Evolutionary conservation across 1,140 invertebrate species (phyloP).

Genomic region (Drosophila takahashii): DNA sequence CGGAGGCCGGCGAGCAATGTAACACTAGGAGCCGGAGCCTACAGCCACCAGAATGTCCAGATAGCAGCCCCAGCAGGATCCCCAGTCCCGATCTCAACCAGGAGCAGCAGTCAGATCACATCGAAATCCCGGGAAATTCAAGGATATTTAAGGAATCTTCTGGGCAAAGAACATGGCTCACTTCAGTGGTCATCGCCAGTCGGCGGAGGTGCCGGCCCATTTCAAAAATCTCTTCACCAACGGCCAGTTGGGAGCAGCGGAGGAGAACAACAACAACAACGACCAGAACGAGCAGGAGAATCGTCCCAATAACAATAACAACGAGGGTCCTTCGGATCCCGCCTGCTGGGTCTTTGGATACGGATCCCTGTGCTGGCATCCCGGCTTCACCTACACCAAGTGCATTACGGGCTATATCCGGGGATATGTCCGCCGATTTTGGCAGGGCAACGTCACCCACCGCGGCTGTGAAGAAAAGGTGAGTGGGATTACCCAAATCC

Average conservation of each 20-base stretch:
- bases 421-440: constrained; percentile 92
- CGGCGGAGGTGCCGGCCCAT: constrained; percentile 60
- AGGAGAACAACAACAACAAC: constrained; percentile 42
- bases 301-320: constrained; percentile 36
- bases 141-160: not conserved
- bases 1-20: constrained; percentile 41
- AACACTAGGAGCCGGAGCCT: constrained; percentile 28
- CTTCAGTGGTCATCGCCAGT: constrained; percentile 55
- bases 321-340: constrained; percentile 40
- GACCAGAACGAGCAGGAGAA: constrained; percentile 42
- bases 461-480: constrained; percentile 92
- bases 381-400: constrained; percentile 91
- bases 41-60: constrained; percentile 53
- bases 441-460: constrained; percentile 94
- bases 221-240: constrained; percentile 76
- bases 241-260: constrained; percentile 57
- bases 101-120: constrained; percentile 3
- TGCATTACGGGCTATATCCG: constrained; percentile 88
- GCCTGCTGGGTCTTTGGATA: constrained; percentile 93
- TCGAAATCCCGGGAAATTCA: not conserved
- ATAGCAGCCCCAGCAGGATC: constrained; percentile 21
- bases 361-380: constrained; percentile 94
- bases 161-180: constrained; percentile 55
- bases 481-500: constrained; percentile 61
- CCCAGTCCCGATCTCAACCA: constrained; percentile 26